Evolutionary conservation across 2,888 invertebrate species (phyloP).

Genomic region (Dascillus cervinus): DNA sequence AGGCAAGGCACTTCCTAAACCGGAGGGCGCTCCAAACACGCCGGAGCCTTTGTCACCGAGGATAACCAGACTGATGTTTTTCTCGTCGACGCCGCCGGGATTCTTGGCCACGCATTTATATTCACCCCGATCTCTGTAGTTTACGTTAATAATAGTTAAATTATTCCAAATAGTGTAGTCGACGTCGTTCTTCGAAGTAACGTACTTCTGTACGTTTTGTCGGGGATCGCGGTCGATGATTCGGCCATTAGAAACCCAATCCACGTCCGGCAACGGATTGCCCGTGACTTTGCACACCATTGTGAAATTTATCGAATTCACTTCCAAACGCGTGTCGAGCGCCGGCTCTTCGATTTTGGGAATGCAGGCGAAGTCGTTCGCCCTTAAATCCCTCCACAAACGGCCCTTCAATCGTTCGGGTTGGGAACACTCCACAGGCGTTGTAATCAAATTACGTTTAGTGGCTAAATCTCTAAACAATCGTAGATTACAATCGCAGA

Average conservation of each 20-base stretch:
- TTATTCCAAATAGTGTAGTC: constrained; percentile 49
- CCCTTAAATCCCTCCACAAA: constrained; percentile 63
- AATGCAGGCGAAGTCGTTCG: constrained; percentile 73
- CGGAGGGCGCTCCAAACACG: constrained; percentile 16
- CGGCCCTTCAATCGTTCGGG: constrained; percentile 61
- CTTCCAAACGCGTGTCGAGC: constrained; percentile 52
- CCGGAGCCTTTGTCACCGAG: constrained; percentile 31
- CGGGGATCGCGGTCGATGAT: constrained; percentile 49
- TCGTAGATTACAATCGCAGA: constrained; percentile 78
- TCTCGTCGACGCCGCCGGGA: constrained; percentile 70
- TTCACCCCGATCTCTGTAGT: constrained; percentile 45
- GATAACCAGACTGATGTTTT: constrained; percentile 58
- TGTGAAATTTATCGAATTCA: constrained; percentile 59
- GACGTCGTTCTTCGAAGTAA: constrained; percentile 23
- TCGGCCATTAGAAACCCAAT: constrained; percentile 63
- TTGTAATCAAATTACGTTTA: constrained; percentile 63
- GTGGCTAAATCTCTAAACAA: constrained; percentile 71
- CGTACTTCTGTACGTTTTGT: constrained; percentile 42
- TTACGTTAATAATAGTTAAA: constrained; percentile 46
- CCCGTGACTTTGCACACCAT: constrained; percentile 68
- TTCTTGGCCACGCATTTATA: constrained; percentile 72
- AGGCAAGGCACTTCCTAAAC: constrained; percentile 30
- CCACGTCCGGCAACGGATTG: constrained; percentile 67
- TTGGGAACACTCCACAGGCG: constrained; percentile 64
- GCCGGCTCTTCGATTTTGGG: constrained; percentile 65